These are phyloP conservation scores for Dryas iulia DNA, from an alignment of 1,140 invertebrate genomes.

Conservation along the genomic window DNA sequence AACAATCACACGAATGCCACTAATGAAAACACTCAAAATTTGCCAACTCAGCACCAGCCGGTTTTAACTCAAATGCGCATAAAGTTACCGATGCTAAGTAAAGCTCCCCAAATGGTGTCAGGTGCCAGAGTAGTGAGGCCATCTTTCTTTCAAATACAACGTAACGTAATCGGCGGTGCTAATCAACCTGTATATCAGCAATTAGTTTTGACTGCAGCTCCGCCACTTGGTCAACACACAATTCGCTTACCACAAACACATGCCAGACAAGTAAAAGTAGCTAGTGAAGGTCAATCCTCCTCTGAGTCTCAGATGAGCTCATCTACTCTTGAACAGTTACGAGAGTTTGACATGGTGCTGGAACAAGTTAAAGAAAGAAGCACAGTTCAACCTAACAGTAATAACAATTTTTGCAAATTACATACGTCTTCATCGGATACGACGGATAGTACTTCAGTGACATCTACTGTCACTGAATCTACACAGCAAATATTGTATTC, in stretches of 20 bases:
- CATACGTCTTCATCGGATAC: conserved; percentile 50
- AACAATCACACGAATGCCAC: conserved; percentile 42
- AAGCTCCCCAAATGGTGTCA: conserved; percentile 69
- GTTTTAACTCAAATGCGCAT: conserved; percentile 80
- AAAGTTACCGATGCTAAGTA: conserved; percentile 78
- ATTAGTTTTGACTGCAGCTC: conserved; percentile 72
- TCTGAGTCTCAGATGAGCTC: conserved; percentile 77
- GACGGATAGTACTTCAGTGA: conserved; percentile 45
- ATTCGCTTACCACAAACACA: conserved; percentile 73
- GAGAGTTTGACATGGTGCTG: conserved; percentile 91
- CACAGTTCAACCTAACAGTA: conserved; percentile 77
- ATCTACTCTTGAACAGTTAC: conserved; percentile 87
- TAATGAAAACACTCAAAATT: conserved; percentile 47
- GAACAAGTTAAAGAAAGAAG: conserved; percentile 90
- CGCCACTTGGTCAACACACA: conserved; percentile 68
- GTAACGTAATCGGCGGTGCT: conserved; percentile 79
- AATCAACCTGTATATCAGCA: conserved; percentile 78
- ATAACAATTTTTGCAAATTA: conserved; percentile 43
- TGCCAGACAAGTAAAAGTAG: conserved; percentile 53
- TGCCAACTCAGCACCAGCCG: conserved; percentile 56
- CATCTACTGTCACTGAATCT: conserved; percentile 47
- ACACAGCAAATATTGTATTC: conserved; percentile 73
- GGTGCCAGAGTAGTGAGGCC: conserved; percentile 81
- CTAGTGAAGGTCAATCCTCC: conserved; percentile 56
- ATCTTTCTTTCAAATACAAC: conserved; percentile 81